Evolutionary conservation across 1,140 invertebrate species (phyloP), one percentile per base, ranked within the genome.

Genomic region (Dermatophagoides farinae): DNA sequence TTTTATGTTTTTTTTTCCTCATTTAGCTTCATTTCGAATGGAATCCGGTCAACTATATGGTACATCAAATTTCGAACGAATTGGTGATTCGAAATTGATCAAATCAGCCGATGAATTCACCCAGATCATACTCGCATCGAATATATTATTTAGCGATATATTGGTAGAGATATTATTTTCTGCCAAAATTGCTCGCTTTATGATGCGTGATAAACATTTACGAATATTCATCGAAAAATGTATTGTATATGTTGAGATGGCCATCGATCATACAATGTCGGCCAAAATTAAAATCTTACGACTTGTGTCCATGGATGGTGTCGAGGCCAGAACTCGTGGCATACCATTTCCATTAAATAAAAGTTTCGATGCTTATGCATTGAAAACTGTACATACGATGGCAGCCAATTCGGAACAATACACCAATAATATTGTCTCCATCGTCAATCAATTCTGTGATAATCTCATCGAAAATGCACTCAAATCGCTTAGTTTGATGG

Each of bases 81-180:
- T 60, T 16, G n/a, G 18, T 37, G 58, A 60, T 25, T 60, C 58
- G 23, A 49, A 49, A 18, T 22, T 60, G 12, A 50, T 52, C 43
- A 60, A 60, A 25, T 49, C 58, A 9, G n/a, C 12, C 9, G 58
- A 60, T 23, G 58, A 60, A 44, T 41, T 60, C n/a, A 60, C 53
- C 1, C 25, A 47, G 20, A 22, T 60, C 20, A n/a, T 31, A 14
- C 46, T 60, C 11, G 31, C 25, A 43, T 47, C 58, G 10, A 43
- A 60, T 22, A 47, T 60, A 11, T 8, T 60, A 10, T 37, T 60
- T 10, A 60, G 22, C 22, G 58, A 60, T 37, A 9, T 60, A 25
- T 18, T 60, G 18, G 58, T 22, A 2, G 58, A 60, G 10, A 31
- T 60, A 20, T 14, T 11, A 6, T 60, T 60, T 22, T 49, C 43